Percentiles rank a stretch among this genome's conserved stretches.
phyloP scores from a whole-genome alignment of 2,797 vertebrate species.

The Sebastes kiyomatsui region DNA sequence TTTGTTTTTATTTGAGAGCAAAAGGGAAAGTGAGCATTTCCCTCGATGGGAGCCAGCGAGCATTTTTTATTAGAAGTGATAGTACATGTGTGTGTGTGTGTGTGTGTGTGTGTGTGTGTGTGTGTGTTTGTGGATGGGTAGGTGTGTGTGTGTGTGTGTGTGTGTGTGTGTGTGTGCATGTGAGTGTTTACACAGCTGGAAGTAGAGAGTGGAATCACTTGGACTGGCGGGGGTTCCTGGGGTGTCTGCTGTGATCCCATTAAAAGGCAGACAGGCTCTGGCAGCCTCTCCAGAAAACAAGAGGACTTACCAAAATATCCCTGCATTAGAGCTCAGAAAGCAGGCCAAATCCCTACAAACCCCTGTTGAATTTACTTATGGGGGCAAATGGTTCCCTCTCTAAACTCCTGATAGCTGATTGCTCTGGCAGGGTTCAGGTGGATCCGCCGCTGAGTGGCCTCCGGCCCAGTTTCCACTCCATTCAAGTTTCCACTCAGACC shows the following conservation, averaged over 20 bases:
- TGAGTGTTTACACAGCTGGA: conserved; percentile 76
- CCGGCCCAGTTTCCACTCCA: conserved; percentile 81
- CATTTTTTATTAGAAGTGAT: conserved; percentile 59
- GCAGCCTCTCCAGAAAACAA: conserved; percentile 75
- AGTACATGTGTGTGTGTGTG: conserved; percentile 29
- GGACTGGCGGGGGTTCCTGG: conserved; percentile 75
- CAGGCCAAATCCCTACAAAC: conserved; percentile 74
- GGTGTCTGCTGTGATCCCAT: conserved; percentile 73
- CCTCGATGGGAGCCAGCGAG: conserved; percentile 32
- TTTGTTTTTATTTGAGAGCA: conserved; percentile 59
- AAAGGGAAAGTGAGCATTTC: conserved; percentile 56
- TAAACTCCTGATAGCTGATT: conserved; percentile 76
- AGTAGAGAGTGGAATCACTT: conserved; percentile 70
- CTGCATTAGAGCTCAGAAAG: conserved; percentile 65
- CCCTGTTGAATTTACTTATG: conserved; percentile 64
- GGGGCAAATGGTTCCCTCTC: conserved; percentile 67
- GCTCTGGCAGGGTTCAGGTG: conserved; percentile 78
- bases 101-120: background rate
- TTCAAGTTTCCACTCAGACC: conserved; percentile 79
- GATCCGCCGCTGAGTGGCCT: conserved; percentile 76
- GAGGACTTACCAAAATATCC: conserved; percentile 70
- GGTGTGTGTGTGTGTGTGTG: conserved; percentile 17
- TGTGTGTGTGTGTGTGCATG: conserved; percentile 26
- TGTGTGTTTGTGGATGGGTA: background rate
- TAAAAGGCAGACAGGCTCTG: conserved; percentile 76